phyloP scores from a whole-genome alignment of 1,140 invertebrate species.

The Argopecten irradians region DNA sequence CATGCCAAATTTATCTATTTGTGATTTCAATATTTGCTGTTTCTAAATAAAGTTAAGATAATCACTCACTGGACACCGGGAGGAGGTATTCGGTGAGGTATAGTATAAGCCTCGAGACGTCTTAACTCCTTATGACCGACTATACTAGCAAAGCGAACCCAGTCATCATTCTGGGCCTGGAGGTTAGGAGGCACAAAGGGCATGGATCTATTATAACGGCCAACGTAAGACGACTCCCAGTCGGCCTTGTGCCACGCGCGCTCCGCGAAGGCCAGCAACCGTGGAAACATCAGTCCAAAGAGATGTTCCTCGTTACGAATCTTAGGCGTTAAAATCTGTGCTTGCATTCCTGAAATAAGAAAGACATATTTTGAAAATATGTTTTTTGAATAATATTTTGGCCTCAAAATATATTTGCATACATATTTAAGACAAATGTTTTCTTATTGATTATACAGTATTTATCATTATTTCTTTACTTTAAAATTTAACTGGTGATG shows the following conservation, averaged over 20 bases:
- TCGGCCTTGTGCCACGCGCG: constrained; percentile 67
- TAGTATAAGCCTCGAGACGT: constrained; percentile 53
- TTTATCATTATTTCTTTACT: too few species aligned
- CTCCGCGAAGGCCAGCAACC: constrained; percentile 69
- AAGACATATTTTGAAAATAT: not conserved
- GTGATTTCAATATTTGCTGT: too few species aligned
- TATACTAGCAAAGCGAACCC: constrained; percentile 57
- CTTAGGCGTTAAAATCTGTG: constrained; percentile 65
- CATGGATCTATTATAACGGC: not conserved
- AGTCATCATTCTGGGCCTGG: constrained; percentile 47
- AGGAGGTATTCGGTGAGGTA: constrained; percentile 58
- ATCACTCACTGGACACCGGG: constrained; percentile 63
- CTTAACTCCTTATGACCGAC: constrained; percentile 63
- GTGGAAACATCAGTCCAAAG: constrained; percentile 66
- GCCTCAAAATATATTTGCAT: too few species aligned
- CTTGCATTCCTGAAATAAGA: constrained; percentile 63
- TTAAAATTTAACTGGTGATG: too few species aligned
- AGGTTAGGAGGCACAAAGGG: constrained; percentile 38
- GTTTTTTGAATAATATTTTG: too few species aligned
- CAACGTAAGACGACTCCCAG: constrained; percentile 59
- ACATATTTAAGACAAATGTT: too few species aligned
- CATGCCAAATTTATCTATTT: too few species aligned
- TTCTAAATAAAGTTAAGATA: too few species aligned
- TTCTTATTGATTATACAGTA: too few species aligned
- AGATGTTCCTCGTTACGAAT: constrained; percentile 60